Conservation (phyloP, 2,888 invertebrate species). For the Miltochrista miniata region DNA sequence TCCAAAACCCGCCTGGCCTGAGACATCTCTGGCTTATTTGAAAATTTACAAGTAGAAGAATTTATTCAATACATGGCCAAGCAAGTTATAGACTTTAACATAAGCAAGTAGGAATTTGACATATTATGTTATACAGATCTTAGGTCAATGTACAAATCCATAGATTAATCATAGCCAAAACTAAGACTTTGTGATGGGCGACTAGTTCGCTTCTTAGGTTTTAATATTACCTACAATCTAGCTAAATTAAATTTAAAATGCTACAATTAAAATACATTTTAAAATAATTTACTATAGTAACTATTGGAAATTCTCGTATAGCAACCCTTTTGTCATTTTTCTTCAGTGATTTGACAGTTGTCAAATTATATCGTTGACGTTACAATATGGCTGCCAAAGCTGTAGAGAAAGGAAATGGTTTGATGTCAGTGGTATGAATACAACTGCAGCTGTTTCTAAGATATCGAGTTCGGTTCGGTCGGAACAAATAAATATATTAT, state of each 20-base stretch:
- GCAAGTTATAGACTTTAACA: no score
- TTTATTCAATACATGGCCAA: no score
- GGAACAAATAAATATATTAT: no score
- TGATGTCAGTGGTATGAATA: no score
- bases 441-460: no score
- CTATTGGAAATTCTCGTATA: background rate
- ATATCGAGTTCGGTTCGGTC: no score
- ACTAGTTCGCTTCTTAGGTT: slow-evolving; percentile 22
- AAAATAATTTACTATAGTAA: slow-evolving; percentile 1
- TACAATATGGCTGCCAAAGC: background rate
- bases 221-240: background rate
- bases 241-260: background rate
- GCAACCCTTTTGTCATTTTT: background rate
- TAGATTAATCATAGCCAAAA: background rate
- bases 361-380: background rate
- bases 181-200: slow-evolving; percentile 1
- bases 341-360: slow-evolving; percentile 1
- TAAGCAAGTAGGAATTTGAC: no score
- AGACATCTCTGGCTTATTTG: no score
- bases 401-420: background rate
- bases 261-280: background rate
- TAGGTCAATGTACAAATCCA: no score
- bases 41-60: no score
- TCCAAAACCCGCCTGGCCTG: no score
- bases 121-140: no score